Base-by-base conservation (phyloP, 2,888 invertebrate genomes). In the Griposia aprilina region DNA sequence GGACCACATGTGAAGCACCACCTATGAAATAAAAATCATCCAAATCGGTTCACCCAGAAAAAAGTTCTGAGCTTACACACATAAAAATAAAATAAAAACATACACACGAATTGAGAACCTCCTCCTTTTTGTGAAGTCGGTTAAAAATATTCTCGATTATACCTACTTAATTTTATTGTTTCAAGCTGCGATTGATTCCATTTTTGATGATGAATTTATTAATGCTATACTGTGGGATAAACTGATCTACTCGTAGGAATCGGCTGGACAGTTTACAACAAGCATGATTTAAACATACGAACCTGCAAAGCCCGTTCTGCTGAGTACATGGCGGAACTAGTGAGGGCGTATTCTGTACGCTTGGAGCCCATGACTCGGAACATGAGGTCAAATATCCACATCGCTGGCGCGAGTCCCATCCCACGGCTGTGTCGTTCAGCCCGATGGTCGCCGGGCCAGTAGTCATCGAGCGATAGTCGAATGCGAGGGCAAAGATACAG, bases 341-440 rank as follows among this genome's bases (percentile, higher is more conserved):
- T 97, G 20, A 98, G 94, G 0, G 98, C 98, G 75, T 97, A 88
- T 93, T 98, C 98, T 3, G 98, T 97, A 77, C 97, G 95, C 81
- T 98, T 94, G 11, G 94, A 93, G 0, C 98, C 97, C 70, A 97
- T 93, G 0, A 95, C 94, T 88, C 97, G 97, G 23, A 90, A 89
- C 93, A 97, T 96, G 0, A 97, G 85, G 0, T 94, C 91, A 87
- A 96, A 94, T 81, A 97, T 97, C 98, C 98, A 98, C 82, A 94
- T 93, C 0, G 98, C 98, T 13, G 98, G 98, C 11, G 97, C 95
- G 82, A 98, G 8, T n/a, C n/a, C n/a, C n/a, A n/a, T n/a, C 98
- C 98, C 55, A 98, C 93, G 82, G 97, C 96, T 0, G 98, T 98
- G 95, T 98, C 98, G 91, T 98, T 98, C 2, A 98, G 93, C 1